Percentiles rank a stretch among this genome's conserved stretches.
phyloP scores from a whole-genome alignment of 2,888 invertebrate genomes.

The Chalcis sispes region DNA sequence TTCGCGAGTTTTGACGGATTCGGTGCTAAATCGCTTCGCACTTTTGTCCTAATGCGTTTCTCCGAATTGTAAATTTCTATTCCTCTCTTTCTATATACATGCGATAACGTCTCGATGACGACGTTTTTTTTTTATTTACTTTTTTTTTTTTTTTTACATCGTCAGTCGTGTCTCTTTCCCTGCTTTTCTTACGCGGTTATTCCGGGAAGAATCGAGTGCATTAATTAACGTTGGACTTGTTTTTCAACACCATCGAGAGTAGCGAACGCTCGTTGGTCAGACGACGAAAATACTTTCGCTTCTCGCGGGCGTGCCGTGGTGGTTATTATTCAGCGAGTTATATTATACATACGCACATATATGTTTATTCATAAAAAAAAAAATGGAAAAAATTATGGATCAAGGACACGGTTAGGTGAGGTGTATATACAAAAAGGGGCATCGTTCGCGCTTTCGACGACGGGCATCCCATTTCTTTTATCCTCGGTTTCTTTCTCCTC shows the following conservation, averaged over 20 bases:
- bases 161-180: neutral
- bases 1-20: slow-evolving; percentile 16
- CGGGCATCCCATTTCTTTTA: slow-evolving; percentile 50
- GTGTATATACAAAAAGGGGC: slow-evolving; percentile 22
- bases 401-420: slow-evolving; percentile 41
- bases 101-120: neutral
- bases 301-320: slow-evolving; percentile 8
- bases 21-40: slow-evolving; percentile 22
- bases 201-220: slow-evolving; percentile 42
- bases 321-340: slow-evolving; percentile 26
- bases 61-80: no score
- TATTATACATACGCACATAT: no score
- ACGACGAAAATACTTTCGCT: slow-evolving; percentile 3
- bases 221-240: slow-evolving; percentile 43
- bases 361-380: slow-evolving; percentile 8
- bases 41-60: slow-evolving; percentile 44
- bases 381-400: slow-evolving; percentile 52
- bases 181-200: neutral
- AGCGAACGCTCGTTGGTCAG: neutral
- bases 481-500: slow-evolving; percentile 3
- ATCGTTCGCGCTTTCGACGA: neutral
- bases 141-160: neutral
- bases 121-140: neutral
- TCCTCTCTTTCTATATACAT: slow-evolving; percentile 6
- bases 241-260: slow-evolving; percentile 14